Evolutionary conservation across 2,113 vertebrate species (phyloP).

Genomic region (Balaenoptera acutorostrata): DNA sequence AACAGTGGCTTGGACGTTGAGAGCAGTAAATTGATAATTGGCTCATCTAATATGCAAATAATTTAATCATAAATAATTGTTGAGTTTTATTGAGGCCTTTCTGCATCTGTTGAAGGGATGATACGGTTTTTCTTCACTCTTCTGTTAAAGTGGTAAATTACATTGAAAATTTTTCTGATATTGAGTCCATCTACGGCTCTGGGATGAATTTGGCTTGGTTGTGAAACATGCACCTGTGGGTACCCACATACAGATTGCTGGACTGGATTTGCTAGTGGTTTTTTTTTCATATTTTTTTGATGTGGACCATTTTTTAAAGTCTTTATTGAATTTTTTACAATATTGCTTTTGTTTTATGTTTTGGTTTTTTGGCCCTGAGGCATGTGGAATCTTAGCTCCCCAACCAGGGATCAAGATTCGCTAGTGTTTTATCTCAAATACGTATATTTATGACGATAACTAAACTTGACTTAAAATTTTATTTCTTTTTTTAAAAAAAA

Average conservation of each 20-base stretch:
- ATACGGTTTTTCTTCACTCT: background rate
- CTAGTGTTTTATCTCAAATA: background rate
- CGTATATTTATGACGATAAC: background rate
- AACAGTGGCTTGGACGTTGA: background rate
- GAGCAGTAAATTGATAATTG: background rate
- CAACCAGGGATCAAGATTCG: too few relatives aligned
- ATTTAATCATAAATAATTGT: background rate
- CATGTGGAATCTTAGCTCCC: too few relatives aligned
- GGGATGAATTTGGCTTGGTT: background rate
- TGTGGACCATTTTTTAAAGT: too few relatives aligned
- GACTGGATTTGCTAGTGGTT: background rate
- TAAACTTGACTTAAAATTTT: background rate
- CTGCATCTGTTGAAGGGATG: background rate
- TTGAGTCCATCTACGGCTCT: background rate
- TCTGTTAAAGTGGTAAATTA: background rate
- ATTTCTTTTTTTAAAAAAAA: background rate
- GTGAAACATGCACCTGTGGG: background rate
- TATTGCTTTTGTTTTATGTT: too few relatives aligned
- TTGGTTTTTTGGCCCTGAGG: too few relatives aligned
- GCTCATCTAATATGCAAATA: background rate
- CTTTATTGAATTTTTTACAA: too few relatives aligned
- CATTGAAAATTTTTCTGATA: background rate
- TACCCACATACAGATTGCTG: background rate
- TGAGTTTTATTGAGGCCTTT: background rate
- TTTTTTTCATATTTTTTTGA: too few relatives aligned